Base-by-base conservation (phyloP, 1,140 invertebrate genomes). In the Drosophila pseudoobscura region DNA sequence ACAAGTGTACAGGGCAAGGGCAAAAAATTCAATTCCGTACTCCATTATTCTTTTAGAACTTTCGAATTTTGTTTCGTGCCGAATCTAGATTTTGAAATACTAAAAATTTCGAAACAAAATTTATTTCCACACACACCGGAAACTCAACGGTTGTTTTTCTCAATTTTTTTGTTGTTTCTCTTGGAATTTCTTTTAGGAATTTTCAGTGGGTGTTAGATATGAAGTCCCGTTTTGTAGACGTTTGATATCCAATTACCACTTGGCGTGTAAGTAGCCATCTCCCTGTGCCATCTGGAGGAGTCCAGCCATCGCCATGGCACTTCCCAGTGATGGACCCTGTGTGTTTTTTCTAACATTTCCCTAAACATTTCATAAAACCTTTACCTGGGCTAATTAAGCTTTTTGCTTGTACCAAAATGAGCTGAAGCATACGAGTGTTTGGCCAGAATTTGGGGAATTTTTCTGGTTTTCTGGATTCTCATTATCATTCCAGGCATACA, bases 401-500 rank as follows among this genome's bases (percentile, higher is more conserved):
- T 69, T 51, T 66, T 15, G 15, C 44, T 50, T n/a, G 35, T 35
- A 45, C 45, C 51, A 50, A 39, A 69, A 69, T 68, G 45, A 69
- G 68, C 63, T 56, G 35, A 68, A 50, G 5, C 5, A 26, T 4
- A 26, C 24, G 24, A 26, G 24, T 56, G 68, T 49, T 69, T 47
- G 65, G 0, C 15, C 44, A 24, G 31, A 69, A 69, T 50, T 69
- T 51, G 17, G 35, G 26, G 63, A 35, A 69, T 69, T 69, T 26
- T 26, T 26, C 4, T 26, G 24, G 0, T 26, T 26, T 69, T 35
- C 44, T 26, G 63, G 51, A 15, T 57, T 47, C 65, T 57, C 63
- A 69, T 69, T 69, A 69, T 50, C 64, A 69, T 69, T 69, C 65
- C 45, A 11, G 57, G 45, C 65, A 69, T 68, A 69, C 29, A 29